Conservation (phyloP, 2,797 vertebrate genomes). For the Channa striata region DNA sequence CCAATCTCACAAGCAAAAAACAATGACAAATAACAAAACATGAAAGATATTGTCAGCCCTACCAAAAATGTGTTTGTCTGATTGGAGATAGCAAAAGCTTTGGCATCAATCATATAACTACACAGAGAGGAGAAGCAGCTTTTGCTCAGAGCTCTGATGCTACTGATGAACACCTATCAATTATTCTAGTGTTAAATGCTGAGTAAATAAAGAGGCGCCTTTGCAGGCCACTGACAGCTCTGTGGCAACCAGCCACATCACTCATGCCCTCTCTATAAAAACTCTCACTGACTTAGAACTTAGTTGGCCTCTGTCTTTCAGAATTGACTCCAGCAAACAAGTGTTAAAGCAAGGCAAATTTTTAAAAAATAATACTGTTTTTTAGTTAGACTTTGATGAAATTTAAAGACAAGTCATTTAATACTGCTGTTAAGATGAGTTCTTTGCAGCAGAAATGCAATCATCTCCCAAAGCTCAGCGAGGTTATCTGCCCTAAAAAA, state of each 20-base stretch:
- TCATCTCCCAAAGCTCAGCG: not conserved
- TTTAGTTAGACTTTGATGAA: not conserved
- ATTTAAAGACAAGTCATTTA: conserved; percentile 16
- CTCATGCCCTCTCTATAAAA: too few relatives aligned
- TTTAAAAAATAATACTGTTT: not conserved
- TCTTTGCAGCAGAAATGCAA: conserved; percentile 11
- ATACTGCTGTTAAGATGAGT: conserved; percentile 8
- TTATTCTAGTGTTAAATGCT: conserved; percentile 57
- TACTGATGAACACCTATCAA: conserved; percentile 51
- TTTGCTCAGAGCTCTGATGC: conserved; percentile 17
- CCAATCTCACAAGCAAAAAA: not conserved
- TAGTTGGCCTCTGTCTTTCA: not conserved
- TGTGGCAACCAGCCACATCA: too few relatives aligned
- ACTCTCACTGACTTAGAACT: too few relatives aligned
- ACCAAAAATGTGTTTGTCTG: conserved; percentile 4
- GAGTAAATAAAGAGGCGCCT: not conserved
- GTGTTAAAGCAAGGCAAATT: not conserved
- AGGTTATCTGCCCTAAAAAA: conserved; percentile 21
- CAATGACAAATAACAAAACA: too few relatives aligned
- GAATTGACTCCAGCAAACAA: not conserved
- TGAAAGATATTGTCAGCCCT: not conserved
- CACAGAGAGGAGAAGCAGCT: conserved; percentile 17
- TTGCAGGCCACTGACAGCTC: too few relatives aligned
- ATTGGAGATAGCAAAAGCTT: not conserved
- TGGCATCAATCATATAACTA: conserved; percentile 24